Percentiles rank a stretch among this genome's conserved stretches.
phyloP scores from a whole-genome alignment of 2,113 vertebrate genomes.

The Melanocharis versteri region DNA sequence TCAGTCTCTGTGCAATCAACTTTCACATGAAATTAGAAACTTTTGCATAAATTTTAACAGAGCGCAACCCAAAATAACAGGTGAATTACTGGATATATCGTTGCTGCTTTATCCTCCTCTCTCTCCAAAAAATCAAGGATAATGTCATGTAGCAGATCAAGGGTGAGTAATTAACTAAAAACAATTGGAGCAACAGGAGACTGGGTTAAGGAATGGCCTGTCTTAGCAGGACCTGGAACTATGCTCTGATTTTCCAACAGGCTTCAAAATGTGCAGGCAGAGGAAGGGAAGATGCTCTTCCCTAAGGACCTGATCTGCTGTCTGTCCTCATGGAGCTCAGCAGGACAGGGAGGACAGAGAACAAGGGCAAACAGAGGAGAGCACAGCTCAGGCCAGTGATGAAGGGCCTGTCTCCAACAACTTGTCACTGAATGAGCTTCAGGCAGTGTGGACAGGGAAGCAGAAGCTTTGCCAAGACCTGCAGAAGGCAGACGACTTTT shows the following conservation, averaged over 20 bases:
- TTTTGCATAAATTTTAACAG: not conserved
- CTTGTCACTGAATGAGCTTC: not conserved
- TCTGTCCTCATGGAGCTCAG: not conserved
- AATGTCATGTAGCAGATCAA: not conserved
- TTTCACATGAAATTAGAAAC: conserved; percentile 17
- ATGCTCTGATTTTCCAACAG: not conserved
- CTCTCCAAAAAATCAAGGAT: not conserved
- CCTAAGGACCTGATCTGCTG: not conserved
- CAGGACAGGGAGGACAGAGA: not conserved
- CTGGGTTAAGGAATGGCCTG: not conserved
- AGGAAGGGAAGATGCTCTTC: not conserved
- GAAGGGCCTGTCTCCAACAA: not conserved
- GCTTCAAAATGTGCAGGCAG: not conserved
- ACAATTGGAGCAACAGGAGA: not conserved
- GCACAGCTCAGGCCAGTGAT: not conserved
- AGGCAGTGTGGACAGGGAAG: not conserved
- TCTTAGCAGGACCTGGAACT: not conserved
- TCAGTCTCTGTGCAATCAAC: not conserved
- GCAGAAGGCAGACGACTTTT: not conserved
- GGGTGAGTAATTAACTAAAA: not conserved
- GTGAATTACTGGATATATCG: not conserved
- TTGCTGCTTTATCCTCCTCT: not conserved
- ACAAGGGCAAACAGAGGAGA: not conserved
- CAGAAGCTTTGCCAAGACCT: not conserved
- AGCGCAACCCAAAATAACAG: not conserved